Base-by-base conservation (phyloP, 2,888 invertebrate species). In the Athrips mouffetella region DNA sequence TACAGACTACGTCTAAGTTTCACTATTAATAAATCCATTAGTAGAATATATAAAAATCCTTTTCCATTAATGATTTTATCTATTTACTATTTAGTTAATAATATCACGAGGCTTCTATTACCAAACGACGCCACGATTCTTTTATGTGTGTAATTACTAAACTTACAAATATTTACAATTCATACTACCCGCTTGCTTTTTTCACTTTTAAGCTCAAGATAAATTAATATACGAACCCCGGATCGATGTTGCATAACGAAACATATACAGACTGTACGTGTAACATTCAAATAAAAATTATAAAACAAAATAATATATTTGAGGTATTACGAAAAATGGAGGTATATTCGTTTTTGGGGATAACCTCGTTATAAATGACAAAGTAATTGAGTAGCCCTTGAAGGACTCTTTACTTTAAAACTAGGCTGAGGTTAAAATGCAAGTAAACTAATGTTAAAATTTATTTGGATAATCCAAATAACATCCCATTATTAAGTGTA, bases 31-130 rank as follows among this genome's bases (percentile, higher is more conserved):
- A 80, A 82, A 86, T 83, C 82, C 80, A 84, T 86, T 82, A 86
- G 80, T 84, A 83, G 85, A 87, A 87, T 87, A 88, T 87, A 87
- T 87, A 87, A 86, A 87, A 88, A 85, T 84, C 78, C 83, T 83
- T n/a, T 82, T 86, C 83, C 82, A 75, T 81, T 85, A 86, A 84
- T 85, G 86, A 83, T 87, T 86, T 85, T 76, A 83, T 83, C 82
- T 86, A 87, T 85, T 83, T 75, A 76, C 82, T 87, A 86, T 83
- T 79, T 84, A 82, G 73, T 84, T 85, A 76, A 80, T 84, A 85
- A 87, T 88, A 88, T 88, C 88, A 88, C 88, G 88, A 83, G 87
- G 88, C 85, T 60, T 76, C 71, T 71, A 74, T 76, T 77, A 76
- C 76, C 70, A 67, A 78, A 77, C 67, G 77, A 72, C 74, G 86